Conservation (phyloP, 2,888 invertebrate genomes). For the Halocaridina rubra region DNA sequence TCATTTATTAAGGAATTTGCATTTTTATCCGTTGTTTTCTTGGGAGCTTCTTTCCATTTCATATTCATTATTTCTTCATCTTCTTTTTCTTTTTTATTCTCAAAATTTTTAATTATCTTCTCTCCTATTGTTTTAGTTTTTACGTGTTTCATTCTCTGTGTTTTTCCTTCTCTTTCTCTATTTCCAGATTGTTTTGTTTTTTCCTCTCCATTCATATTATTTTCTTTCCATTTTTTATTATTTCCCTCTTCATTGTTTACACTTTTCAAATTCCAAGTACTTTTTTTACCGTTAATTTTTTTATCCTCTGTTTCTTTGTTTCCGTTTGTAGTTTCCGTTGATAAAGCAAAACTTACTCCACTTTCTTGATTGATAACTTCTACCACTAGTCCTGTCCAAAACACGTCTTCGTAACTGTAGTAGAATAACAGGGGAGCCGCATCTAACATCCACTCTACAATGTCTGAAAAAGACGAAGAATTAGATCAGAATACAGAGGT, state of each 20-base stretch:
- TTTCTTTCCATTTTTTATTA: too few relatives aligned
- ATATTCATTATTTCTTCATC: too few relatives aligned
- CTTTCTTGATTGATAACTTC: constrained; percentile 10
- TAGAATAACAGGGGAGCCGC: constrained; percentile 25
- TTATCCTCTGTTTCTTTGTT: neutral
- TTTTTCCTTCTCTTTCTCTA: neutral
- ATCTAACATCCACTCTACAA: neutral
- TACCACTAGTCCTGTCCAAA: constrained; percentile 42
- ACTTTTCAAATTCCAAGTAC: too few relatives aligned
- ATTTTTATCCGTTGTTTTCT: too few relatives aligned
- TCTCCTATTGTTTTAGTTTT: too few relatives aligned
- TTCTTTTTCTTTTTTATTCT: too few relatives aligned
- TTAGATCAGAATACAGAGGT: too few relatives aligned
- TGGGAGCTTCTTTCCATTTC: too few relatives aligned
- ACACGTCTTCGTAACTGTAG: constrained; percentile 38
- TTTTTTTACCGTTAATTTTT: neutral
- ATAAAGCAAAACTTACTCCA: neutral
- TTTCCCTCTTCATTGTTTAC: too few relatives aligned
- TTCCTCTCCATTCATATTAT: neutral
- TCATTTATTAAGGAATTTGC: too few relatives aligned
- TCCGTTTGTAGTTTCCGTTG: neutral
- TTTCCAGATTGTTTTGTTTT: neutral
- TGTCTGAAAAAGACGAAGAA: neutral
- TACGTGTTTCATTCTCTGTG: too few relatives aligned
- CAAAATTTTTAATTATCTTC: too few relatives aligned